phyloP scores from a whole-genome alignment of 2,888 invertebrate genomes.

The Noctua fimbriata region DNA sequence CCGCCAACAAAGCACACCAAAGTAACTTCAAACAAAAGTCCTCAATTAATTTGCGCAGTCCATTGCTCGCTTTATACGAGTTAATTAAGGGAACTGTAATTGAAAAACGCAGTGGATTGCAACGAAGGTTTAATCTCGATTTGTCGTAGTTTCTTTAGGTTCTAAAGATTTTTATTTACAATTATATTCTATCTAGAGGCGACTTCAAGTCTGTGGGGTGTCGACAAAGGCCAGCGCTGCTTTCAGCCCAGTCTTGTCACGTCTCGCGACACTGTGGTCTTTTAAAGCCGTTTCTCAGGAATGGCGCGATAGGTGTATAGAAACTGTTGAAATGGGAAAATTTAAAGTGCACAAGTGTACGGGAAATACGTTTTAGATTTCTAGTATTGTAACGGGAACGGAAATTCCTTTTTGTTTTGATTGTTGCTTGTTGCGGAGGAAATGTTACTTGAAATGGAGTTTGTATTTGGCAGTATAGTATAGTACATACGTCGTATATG shows the following conservation, averaged over 20 bases:
- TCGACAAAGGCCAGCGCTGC: conserved; percentile 56
- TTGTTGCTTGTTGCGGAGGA: conserved; percentile 28
- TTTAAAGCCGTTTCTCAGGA: conserved; percentile 44
- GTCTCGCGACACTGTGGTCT: conserved; percentile 37
- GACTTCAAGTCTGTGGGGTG: conserved; percentile 60
- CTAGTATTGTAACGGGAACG: conserved; percentile 33
- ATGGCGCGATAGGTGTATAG: conserved; percentile 52
- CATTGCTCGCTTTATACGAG: conserved; percentile 44
- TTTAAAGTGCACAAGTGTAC: conserved; percentile 46
- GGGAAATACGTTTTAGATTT: conserved; percentile 45
- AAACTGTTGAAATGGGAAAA: conserved; percentile 48
- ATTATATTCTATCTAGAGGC: conserved; percentile 62
- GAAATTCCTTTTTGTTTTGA: conserved; percentile 37
- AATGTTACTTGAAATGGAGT: conserved; percentile 9
- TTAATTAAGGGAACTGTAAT: conserved; percentile 47
- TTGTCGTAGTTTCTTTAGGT: conserved; percentile 46
- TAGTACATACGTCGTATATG: background rate
- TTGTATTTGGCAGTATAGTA: background rate
- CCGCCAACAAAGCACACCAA: conserved; percentile 8
- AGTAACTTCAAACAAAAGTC: conserved; percentile 30
- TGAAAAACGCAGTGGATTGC: conserved; percentile 51
- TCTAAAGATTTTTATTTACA: conserved; percentile 61
- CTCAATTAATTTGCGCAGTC: conserved; percentile 47
- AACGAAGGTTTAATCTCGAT: conserved; percentile 48
- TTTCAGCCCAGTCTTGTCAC: conserved; percentile 52